phyloP scores from a whole-genome alignment of 1,140 invertebrate genomes.

The Agrypnia vestita region DNA sequence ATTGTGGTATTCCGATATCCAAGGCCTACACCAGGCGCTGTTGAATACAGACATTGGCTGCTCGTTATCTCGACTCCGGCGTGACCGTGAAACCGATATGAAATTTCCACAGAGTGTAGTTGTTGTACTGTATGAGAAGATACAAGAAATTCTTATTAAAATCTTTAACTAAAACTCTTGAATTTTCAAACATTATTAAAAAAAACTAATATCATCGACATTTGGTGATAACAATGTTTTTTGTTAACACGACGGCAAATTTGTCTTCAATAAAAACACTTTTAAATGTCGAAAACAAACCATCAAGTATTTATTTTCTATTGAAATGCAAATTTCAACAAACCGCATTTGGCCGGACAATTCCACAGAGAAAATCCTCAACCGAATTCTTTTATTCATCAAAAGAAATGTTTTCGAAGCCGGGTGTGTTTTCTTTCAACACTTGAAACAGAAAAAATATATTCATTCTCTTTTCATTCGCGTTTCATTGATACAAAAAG shows the following conservation, averaged over 20 bases:
- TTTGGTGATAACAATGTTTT: constrained; percentile 16
- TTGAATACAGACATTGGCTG: too few species aligned
- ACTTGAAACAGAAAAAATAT: background rate
- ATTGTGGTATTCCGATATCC: too few species aligned
- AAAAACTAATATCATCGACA: background rate
- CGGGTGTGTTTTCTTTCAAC: constrained; percentile 8
- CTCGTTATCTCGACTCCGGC: too few species aligned
- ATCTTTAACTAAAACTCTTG: too few species aligned
- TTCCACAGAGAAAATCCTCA: constrained; percentile 16
- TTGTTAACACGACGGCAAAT: background rate
- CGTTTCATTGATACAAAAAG: background rate
- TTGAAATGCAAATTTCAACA: constrained; percentile 34
- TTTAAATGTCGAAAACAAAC: constrained; percentile 27
- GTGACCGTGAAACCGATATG: too few species aligned
- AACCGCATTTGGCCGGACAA: constrained; percentile 31
- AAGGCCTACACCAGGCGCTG: too few species aligned
- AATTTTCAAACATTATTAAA: too few species aligned
- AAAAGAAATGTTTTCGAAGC: constrained; percentile 3
- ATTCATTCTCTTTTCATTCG: background rate
- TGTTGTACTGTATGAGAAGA: too few species aligned
- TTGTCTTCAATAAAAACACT: constrained; percentile 24
- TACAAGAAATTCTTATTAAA: too few species aligned
- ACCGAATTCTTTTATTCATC: constrained; percentile 36
- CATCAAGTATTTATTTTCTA: constrained; percentile 34
- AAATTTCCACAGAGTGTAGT: too few species aligned